A percentile compares a stretch with the other conserved stretches of the same genome.
Evolutionary conservation across 1,140 invertebrate species (phyloP).

Genomic region (Drosophila micromelanica): DNA sequence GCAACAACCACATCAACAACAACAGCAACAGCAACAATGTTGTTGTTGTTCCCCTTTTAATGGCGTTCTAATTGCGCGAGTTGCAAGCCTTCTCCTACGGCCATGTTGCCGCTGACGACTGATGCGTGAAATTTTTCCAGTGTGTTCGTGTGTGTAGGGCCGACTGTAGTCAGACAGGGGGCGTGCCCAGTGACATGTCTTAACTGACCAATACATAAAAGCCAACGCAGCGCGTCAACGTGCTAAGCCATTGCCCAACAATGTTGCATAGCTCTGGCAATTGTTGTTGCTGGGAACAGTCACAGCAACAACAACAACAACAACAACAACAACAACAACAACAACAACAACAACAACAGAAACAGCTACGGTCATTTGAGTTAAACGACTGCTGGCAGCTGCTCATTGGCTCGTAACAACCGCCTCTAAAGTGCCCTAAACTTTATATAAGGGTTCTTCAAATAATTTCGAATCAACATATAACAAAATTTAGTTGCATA

Average conservation of each 20-base stretch:
- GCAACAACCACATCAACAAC: slow-evolving; percentile 10
- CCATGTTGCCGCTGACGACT: slow-evolving; percentile 42
- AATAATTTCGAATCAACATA: not conserved
- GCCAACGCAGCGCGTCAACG: slow-evolving; percentile 57
- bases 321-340: slow-evolving; percentile 1
- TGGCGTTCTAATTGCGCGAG: slow-evolving; percentile 56
- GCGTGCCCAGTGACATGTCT: slow-evolving; percentile 77
- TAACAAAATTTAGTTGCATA: not conserved
- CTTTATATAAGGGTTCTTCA: not conserved
- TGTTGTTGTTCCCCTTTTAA: slow-evolving; percentile 51
- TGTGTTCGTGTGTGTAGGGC: slow-evolving; percentile 5
- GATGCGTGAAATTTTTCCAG: slow-evolving; percentile 46
- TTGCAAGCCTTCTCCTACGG: slow-evolving; percentile 37
- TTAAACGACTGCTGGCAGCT: slow-evolving; percentile 33
- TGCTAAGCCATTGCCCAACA: slow-evolving; percentile 60
- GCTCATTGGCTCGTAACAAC: slow-evolving; percentile 35
- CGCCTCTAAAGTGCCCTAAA: slow-evolving; percentile 11
- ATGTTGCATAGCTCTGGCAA: slow-evolving; percentile 28
- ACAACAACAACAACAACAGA: not conserved
- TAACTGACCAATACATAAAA: slow-evolving; percentile 76
- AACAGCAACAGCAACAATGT: slow-evolving; percentile 24
- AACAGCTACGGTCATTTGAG: slow-evolving; percentile 13
- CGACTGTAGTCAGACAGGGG: slow-evolving; percentile 25
- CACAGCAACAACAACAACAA: slow-evolving; percentile 6
- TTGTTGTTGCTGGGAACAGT: slow-evolving; percentile 22